These are phyloP conservation scores for Morone chrysops DNA, from an alignment of 2,113 vertebrate genomes.

Conservation along the genomic window DNA sequence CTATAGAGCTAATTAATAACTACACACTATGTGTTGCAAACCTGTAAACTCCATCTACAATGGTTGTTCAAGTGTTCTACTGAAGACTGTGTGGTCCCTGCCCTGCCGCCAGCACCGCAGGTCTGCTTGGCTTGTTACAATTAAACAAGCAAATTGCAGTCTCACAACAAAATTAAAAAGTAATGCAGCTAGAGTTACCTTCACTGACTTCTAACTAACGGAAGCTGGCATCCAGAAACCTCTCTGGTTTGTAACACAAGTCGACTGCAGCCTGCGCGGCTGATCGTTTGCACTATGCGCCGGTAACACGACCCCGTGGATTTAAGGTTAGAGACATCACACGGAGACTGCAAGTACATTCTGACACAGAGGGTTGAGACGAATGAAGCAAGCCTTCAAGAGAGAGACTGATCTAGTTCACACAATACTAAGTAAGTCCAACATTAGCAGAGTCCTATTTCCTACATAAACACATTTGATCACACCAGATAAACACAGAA, in stretches of 20 bases:
- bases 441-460: not conserved
- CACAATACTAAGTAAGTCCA: no score
- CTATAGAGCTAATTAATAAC: no score
- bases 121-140: not conserved
- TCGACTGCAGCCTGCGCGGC: not conserved
- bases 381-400: not conserved
- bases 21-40: not conserved
- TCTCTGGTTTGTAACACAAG: constrained; percentile 35
- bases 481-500: not conserved
- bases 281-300: not conserved
- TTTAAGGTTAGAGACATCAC: not conserved
- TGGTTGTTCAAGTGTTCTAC: not conserved
- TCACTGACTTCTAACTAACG: constrained; percentile 17
- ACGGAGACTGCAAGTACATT: not conserved
- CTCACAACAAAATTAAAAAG: constrained; percentile 32
- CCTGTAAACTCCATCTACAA: not conserved
- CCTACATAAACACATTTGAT: not conserved
- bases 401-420: no score
- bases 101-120: not conserved
- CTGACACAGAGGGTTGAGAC: not conserved
- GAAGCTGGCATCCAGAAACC: not conserved
- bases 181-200: constrained; percentile 24
- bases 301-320: constrained; percentile 18
- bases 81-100: not conserved
- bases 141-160: not conserved